These are phyloP conservation scores for Amphilophus citrinellus DNA, from an alignment of 2,113 vertebrate species.

Conservation along the genomic window DNA sequence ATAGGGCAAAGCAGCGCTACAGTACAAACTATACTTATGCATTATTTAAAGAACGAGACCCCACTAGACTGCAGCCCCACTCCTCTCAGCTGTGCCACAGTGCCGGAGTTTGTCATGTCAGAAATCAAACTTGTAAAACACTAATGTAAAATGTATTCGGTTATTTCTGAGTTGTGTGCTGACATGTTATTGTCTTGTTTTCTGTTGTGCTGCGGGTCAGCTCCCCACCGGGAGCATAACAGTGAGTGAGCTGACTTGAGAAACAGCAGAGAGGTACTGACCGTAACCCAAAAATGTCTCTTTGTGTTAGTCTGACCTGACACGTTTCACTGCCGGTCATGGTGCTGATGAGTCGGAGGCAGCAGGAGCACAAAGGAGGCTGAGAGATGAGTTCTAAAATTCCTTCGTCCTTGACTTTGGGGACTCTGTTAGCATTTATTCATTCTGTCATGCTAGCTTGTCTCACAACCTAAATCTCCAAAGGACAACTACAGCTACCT, in stretches of 20 bases:
- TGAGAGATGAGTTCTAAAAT: constrained; percentile 41
- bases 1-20: neutral
- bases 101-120: neutral
- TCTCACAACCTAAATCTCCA: constrained; percentile 51
- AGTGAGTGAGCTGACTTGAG: constrained; percentile 31
- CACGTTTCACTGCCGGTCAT: constrained; percentile 35
- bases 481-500: constrained; percentile 47
- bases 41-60: constrained; percentile 19
- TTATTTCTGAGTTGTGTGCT: constrained; percentile 17
- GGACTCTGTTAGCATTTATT: constrained; percentile 40
- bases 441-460: constrained; percentile 35
- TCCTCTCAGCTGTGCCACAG: constrained; percentile 4
- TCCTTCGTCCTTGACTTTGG: constrained; percentile 48
- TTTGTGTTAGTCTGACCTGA: constrained; percentile 56
- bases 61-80: neutral
- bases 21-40: neutral
- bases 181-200: constrained; percentile 35
- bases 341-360: constrained; percentile 43
- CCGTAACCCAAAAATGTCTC: constrained; percentile 51
- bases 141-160: constrained; percentile 20
- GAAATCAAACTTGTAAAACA: constrained; percentile 16
- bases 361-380: constrained; percentile 20
- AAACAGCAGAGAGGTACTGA: constrained; percentile 31
- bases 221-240: constrained; percentile 2
- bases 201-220: constrained; percentile 26